These are phyloP conservation scores for Drosophila seguyi DNA, from an alignment of 1,140 invertebrate genomes.

Conservation along the genomic window DNA sequence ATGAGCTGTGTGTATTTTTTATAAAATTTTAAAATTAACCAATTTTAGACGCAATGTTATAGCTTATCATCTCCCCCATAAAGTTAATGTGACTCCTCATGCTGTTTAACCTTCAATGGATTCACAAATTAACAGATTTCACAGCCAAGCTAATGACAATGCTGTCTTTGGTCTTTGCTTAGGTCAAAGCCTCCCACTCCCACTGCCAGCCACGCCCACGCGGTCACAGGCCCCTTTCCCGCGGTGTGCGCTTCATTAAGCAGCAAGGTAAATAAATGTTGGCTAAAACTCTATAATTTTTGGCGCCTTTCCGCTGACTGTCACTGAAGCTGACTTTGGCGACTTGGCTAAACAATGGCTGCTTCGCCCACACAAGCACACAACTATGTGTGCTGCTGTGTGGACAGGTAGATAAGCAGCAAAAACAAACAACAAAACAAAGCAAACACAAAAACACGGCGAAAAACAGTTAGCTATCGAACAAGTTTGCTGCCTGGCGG, in stretches of 20 bases:
- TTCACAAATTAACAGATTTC: constrained; percentile 35
- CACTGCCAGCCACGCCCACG: constrained; percentile 41
- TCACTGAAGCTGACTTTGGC: constrained; percentile 34
- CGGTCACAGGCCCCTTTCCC: constrained; percentile 17
- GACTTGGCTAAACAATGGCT: constrained; percentile 56
- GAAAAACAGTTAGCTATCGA: constrained; percentile 42
- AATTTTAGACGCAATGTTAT: neutral
- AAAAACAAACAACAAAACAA: constrained; percentile 13
- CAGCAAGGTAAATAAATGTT: constrained; percentile 58
- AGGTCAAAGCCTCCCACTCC: constrained; percentile 39
- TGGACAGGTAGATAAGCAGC: constrained; percentile 42
- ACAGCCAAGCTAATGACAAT: constrained; percentile 59
- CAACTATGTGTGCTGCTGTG: constrained; percentile 40
- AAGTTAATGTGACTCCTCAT: constrained; percentile 33
- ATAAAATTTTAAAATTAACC: neutral
- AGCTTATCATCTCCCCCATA: constrained; percentile 12
- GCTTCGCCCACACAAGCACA: constrained; percentile 52
- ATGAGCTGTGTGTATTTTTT: neutral
- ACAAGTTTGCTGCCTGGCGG: constrained; percentile 61
- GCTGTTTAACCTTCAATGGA: constrained; percentile 57
- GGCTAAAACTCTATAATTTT: constrained; percentile 54
- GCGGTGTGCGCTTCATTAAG: constrained; percentile 61
- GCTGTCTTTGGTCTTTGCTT: constrained; percentile 54
- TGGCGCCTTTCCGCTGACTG: constrained; percentile 67
- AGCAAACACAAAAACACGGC: constrained; percentile 10